phyloP scores from a whole-genome alignment of 2,113 vertebrate genomes.

The Pelobates fuscus region DNA sequence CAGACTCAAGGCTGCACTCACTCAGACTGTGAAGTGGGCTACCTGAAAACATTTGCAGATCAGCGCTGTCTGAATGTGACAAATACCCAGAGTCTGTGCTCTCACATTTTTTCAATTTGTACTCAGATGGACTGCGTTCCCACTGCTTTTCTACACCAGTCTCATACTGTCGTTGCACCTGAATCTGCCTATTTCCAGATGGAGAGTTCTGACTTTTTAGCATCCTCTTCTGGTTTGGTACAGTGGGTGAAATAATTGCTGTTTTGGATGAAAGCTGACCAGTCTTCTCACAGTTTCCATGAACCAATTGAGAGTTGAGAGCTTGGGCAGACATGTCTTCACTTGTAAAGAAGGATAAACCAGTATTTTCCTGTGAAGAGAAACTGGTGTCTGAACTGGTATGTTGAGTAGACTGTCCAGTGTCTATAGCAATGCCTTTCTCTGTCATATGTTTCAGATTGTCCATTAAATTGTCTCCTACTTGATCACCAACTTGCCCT shows the following conservation, averaged over 20 bases:
- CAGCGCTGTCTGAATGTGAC: slow-evolving; percentile 84
- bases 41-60: slow-evolving; percentile 68
- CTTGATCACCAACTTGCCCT: slow-evolving; percentile 48
- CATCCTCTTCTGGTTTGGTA: slow-evolving; percentile 52
- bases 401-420: neutral
- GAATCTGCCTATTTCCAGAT: slow-evolving; percentile 60
- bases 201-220: slow-evolving; percentile 56
- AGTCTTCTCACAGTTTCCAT: slow-evolving; percentile 41
- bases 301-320: neutral
- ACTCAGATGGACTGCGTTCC: slow-evolving; percentile 68
- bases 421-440: neutral
- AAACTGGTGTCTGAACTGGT: slow-evolving; percentile 1
- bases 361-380: neutral
- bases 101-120: slow-evolving; percentile 85
- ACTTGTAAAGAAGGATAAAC: neutral
- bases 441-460: neutral
- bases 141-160: slow-evolving; percentile 75
- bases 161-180: slow-evolving; percentile 80
- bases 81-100: slow-evolving; percentile 93
- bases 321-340: neutral
- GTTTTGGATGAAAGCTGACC: neutral
- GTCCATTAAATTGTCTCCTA: neutral
- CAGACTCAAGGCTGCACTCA: slow-evolving; percentile 72
- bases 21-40: slow-evolving; percentile 71
- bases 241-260: slow-evolving; percentile 30